Evolutionary conservation across 2,888 invertebrate species (phyloP).

Genomic region (Eurytoma adleriae): DNA sequence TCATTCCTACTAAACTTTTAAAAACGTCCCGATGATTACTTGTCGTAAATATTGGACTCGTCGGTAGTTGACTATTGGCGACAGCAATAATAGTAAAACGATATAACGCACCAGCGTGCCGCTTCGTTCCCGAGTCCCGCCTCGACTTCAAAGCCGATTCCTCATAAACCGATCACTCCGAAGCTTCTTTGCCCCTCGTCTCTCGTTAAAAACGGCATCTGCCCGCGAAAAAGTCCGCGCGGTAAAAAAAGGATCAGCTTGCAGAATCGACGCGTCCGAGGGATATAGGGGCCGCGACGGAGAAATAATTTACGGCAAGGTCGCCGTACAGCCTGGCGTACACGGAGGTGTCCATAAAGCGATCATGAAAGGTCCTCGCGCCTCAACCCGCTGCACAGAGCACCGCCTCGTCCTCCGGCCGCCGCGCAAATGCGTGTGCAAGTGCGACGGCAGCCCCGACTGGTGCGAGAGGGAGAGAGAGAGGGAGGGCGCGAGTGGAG

Average conservation of each 20-base stretch:
- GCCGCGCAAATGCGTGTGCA: constrained; percentile 3
- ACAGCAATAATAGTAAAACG: constrained; percentile 43
- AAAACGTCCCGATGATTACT: constrained; percentile 46
- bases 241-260: background rate
- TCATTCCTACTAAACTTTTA: constrained; percentile 54
- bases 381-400: background rate
- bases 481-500: constrained; percentile 52
- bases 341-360: background rate
- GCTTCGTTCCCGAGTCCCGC: constrained; percentile 22
- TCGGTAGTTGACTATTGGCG: constrained; percentile 5
- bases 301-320: constrained; percentile 38
- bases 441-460: background rate
- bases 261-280: background rate
- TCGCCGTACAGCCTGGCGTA: background rate
- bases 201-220: too few relatives aligned
- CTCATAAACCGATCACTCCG: background rate
- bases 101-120: constrained; percentile 29
- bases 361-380: background rate
- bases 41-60: constrained; percentile 26
- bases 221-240: too few relatives aligned
- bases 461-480: constrained; percentile 55
- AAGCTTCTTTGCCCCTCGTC: background rate
- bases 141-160: background rate
- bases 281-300: constrained; percentile 1
- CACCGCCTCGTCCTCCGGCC: constrained; percentile 29